phyloP scores from a whole-genome alignment of 2,113 vertebrate genomes.

The Xerus inauris region DNA sequence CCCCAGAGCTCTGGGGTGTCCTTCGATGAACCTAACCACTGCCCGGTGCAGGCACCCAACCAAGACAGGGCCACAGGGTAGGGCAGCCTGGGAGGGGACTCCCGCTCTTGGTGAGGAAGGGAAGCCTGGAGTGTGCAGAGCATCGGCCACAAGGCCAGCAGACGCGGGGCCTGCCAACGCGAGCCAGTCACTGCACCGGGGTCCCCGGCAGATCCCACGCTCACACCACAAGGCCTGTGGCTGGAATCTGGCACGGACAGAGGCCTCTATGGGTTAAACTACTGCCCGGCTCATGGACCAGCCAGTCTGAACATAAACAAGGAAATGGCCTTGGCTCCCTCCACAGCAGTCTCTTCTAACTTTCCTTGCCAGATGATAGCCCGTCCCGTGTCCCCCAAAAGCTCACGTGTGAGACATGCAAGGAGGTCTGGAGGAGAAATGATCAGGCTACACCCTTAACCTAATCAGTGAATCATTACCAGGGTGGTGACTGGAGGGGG shows the following conservation, averaged over 20 bases:
- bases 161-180: rapidly evolving
- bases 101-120: too few relatives aligned
- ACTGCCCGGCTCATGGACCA: rapidly evolving
- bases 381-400: not conserved
- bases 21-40: too few relatives aligned
- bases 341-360: not conserved
- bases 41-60: too few relatives aligned
- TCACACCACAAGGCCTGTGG: not conserved
- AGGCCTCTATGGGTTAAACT: not conserved
- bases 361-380: rapidly evolving
- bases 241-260: rapidly evolving
- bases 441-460: too few relatives aligned
- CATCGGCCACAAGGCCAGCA: not conserved
- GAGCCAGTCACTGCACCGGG: too few relatives aligned
- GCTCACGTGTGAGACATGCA: too few relatives aligned
- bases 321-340: rapidly evolving
- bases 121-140: not conserved
- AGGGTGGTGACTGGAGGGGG: too few relatives aligned
- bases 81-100: rapidly evolving
- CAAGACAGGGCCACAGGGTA: not conserved
- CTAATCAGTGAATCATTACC: too few relatives aligned
- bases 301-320: rapidly evolving
- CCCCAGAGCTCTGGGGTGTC: too few relatives aligned
- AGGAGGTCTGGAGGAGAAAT: too few relatives aligned
- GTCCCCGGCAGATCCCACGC: too few relatives aligned